A percentile compares a stretch with the other conserved stretches of the same genome.
Evolutionary conservation across 2,113 vertebrate species (phyloP).

Genomic region (Scomber colias): DNA sequence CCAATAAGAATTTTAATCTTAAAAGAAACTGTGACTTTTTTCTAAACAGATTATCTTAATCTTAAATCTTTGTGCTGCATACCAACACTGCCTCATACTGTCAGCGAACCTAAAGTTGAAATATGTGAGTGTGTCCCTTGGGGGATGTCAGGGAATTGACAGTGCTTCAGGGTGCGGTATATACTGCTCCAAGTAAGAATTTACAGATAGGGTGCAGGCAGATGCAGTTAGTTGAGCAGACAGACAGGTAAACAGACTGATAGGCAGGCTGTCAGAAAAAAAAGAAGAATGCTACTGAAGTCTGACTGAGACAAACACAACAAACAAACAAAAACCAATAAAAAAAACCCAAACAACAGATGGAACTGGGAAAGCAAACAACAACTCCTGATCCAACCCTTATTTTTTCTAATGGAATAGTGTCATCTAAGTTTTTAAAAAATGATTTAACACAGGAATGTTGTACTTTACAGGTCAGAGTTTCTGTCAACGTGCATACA

Average conservation of each 20-base stretch:
- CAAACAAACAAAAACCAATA: too few species aligned
- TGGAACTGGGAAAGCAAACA: too few species aligned
- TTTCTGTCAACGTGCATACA: constrained; percentile 3
- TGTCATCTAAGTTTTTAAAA: not conserved
- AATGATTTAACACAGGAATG: not conserved
- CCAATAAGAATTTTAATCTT: not conserved
- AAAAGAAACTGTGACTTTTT: too few species aligned
- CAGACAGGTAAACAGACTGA: constrained; percentile 24
- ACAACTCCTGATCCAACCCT: too few species aligned
- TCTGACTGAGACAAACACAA: constrained; percentile 1
- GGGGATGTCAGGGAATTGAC: constrained; percentile 41
- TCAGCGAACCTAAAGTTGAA: constrained; percentile 20
- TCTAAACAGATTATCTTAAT: not conserved
- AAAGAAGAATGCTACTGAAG: constrained; percentile 7
- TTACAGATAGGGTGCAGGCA: constrained; percentile 21
- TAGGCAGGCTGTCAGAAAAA: not conserved
- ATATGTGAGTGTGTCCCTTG: constrained; percentile 8
- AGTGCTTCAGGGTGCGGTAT: constrained; percentile 18
- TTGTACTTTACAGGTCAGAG: not conserved
- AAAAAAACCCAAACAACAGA: too few species aligned
- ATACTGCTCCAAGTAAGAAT: constrained; percentile 35
- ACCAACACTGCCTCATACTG: constrained; percentile 14
- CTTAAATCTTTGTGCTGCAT: constrained; percentile 13
- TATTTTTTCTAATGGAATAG: not conserved
- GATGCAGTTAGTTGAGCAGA: constrained; percentile 9